A percentile compares a stretch with the other conserved stretches of the same genome.
phyloP scores from a whole-genome alignment of 2,888 invertebrate genomes.

The Tortrix viridana region DNA sequence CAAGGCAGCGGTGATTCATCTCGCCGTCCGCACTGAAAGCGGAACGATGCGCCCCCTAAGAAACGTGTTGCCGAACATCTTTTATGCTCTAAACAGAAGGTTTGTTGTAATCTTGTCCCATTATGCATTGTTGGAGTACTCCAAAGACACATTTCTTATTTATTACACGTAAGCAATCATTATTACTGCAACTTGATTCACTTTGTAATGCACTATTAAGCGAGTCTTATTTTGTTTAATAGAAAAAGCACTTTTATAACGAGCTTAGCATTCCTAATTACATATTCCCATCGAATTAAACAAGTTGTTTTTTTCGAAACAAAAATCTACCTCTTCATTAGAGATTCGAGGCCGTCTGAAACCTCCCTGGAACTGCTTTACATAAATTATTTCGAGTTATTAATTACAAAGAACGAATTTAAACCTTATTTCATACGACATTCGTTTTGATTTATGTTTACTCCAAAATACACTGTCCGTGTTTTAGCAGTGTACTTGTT shows the following conservation, averaged over 20 bases:
- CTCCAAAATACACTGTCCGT: no score
- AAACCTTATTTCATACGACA: neutral
- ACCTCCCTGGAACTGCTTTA: slow-evolving; percentile 42
- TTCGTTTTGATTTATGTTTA: neutral
- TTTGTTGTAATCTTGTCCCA: slow-evolving; percentile 4
- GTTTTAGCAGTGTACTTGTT: neutral
- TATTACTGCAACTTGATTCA: neutral
- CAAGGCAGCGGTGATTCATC: slow-evolving; percentile 53
- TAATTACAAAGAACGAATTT: slow-evolving; percentile 10
- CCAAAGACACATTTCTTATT: neutral
- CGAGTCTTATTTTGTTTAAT: neutral
- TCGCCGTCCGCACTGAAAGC: slow-evolving; percentile 74
- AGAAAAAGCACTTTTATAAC: neutral
- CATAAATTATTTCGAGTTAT: slow-evolving; percentile 39
- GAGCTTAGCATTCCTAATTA: slow-evolving; percentile 9
- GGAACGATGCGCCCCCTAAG: slow-evolving; percentile 56
- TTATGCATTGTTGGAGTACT: slow-evolving; percentile 1
- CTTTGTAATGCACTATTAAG: no score
- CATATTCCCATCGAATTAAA: slow-evolving; percentile 16
- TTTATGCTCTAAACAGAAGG: slow-evolving; percentile 1
- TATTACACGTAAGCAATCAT: neutral
- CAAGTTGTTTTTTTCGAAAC: slow-evolving; percentile 44
- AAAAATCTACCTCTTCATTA: slow-evolving; percentile 54
- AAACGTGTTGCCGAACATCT: slow-evolving; percentile 16
- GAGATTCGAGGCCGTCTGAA: slow-evolving; percentile 46